Percentiles rank a stretch among this genome's conserved stretches.
These are phyloP conservation scores for Peromyscus attwateri DNA, from an alignment of 2,797 vertebrate genomes.

Conservation along the genomic window DNA sequence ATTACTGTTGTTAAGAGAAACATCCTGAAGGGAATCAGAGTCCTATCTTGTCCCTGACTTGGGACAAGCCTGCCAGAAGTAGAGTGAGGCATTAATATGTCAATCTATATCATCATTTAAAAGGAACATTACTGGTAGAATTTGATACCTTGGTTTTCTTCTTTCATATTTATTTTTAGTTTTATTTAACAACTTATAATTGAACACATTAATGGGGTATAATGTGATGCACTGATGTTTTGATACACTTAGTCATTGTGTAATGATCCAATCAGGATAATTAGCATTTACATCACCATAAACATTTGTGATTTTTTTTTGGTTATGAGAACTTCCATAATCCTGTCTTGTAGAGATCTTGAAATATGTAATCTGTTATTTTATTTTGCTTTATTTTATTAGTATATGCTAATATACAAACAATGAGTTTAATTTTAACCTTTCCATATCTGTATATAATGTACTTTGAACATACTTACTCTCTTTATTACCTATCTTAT, in stretches of 20 bases:
- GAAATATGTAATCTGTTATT: neutral
- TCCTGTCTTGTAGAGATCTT: neutral
- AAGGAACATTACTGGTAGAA: neutral
- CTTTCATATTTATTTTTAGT: neutral
- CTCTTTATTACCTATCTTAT: neutral
- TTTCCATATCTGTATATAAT: neutral
- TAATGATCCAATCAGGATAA: neutral
- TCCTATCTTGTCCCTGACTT: neutral
- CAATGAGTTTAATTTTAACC: neutral
- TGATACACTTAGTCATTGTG: constrained; percentile 3
- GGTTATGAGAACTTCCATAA: neutral
- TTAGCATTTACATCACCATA: neutral
- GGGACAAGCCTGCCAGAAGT: neutral
- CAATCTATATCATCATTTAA: neutral
- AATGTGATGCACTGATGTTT: neutral
- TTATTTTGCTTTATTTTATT: neutral
- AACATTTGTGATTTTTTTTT: constrained; percentile 18
- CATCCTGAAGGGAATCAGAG: neutral
- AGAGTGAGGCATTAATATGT: neutral
- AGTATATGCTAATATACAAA: neutral
- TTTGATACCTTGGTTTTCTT: constrained; percentile 41
- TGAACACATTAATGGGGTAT: neutral
- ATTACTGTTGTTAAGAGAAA: constrained; percentile 21
- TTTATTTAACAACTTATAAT: neutral
- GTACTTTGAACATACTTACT: neutral